Conservation (phyloP, 2,888 invertebrate species). For the Lasioglossum zephyrum region DNA sequence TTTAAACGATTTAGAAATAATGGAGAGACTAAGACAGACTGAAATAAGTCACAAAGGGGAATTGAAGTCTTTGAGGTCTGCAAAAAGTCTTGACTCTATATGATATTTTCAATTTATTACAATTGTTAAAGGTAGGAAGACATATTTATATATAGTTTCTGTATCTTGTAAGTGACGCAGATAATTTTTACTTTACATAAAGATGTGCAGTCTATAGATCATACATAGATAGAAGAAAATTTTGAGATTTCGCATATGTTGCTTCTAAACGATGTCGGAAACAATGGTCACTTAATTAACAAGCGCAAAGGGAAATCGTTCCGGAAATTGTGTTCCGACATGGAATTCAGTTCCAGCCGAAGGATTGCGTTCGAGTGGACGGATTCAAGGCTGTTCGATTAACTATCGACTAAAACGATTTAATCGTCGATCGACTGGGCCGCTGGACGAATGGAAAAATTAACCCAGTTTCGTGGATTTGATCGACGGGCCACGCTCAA, state of each 20-base stretch:
- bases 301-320: not conserved
- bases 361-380: not conserved
- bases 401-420: slow-evolving; percentile 28
- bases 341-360: not conserved
- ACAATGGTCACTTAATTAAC: not conserved
- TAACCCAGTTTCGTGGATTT: slow-evolving; percentile 17
- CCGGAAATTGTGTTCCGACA: not conserved
- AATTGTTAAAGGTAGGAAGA: too few relatives aligned
- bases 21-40: slow-evolving; percentile 74
- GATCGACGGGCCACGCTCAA: not conserved
- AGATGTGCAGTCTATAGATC: too few relatives aligned
- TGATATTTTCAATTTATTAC: too few relatives aligned
- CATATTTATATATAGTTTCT: too few relatives aligned
- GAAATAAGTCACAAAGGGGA: slow-evolving; percentile 38
- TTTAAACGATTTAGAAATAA: slow-evolving; percentile 59
- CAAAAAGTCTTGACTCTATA: slow-evolving; percentile 31
- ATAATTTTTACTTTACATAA: too few relatives aligned
- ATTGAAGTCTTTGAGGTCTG: slow-evolving; percentile 24
- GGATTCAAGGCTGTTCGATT: not conserved
- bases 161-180: too few relatives aligned
- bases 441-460: slow-evolving; percentile 5
- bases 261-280: not conserved
- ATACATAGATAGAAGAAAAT: too few relatives aligned
- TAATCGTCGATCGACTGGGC: not conserved
- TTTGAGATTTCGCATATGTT: not conserved